Conservation (phyloP, 1,140 invertebrate species). For the Steinernema khuongi region DNA sequence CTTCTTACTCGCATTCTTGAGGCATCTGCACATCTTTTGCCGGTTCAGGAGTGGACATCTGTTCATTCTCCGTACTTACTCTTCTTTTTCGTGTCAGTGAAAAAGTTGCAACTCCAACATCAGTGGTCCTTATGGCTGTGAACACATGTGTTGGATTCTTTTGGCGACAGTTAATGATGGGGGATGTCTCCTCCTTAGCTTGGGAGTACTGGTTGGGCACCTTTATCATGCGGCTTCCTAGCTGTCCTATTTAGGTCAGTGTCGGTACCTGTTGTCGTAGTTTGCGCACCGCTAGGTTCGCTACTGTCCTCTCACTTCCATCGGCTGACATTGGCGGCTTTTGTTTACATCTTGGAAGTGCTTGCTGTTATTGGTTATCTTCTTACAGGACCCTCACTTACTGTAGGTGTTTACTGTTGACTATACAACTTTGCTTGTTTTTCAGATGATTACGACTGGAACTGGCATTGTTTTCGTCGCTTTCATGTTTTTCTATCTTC, state of each 20-base stretch:
- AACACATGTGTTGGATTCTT: conserved; percentile 17
- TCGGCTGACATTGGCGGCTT: conserved; percentile 32
- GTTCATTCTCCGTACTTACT: conserved; percentile 51
- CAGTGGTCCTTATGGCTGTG: conserved; percentile 52
- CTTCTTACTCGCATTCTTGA: conserved; percentile 13
- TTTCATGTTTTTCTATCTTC: conserved; percentile 26
- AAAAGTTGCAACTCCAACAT: conserved; percentile 55
- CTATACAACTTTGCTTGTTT: background rate
- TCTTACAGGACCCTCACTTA: conserved; percentile 29
- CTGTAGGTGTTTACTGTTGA: background rate
- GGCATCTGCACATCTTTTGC: conserved; percentile 52
- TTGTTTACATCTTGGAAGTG: conserved; percentile 44
- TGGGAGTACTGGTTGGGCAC: conserved; percentile 5
- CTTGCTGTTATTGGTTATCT: conserved; percentile 45
- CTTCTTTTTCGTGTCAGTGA: conserved; percentile 51
- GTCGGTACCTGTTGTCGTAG: conserved; percentile 40
- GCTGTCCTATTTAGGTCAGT: conserved; percentile 13
- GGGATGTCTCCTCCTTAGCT: background rate
- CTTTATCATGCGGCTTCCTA: background rate
- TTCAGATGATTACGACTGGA: conserved; percentile 21
- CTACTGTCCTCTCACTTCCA: conserved; percentile 46
- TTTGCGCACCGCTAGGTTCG: conserved; percentile 38
- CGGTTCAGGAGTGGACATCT: conserved; percentile 53
- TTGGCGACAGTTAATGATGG: background rate
- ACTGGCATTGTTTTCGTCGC: conserved; percentile 26